Conservation (phyloP, 35 echinoderm and acorn worm genomes). For the Lytechinus pictus region DNA sequence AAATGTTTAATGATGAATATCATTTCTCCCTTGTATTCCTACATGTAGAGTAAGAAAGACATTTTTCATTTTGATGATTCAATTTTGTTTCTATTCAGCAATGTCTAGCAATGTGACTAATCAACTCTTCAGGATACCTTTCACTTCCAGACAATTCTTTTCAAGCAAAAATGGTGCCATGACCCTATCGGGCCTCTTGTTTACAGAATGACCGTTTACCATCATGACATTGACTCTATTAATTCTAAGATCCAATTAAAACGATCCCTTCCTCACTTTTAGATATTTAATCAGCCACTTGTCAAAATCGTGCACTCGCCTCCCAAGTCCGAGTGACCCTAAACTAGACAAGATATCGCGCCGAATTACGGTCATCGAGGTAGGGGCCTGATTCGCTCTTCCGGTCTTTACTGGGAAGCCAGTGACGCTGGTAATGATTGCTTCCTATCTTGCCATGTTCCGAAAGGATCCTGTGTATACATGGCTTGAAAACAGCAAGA, state of each 20-base stretch:
- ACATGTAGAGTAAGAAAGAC: no score
- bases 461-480: not conserved
- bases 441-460: not conserved
- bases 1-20: no score
- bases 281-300: not conserved
- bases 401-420: not conserved
- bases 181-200: not conserved
- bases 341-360: not conserved
- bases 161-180: not conserved
- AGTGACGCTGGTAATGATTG: not conserved
- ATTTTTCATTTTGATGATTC: no score
- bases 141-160: not conserved
- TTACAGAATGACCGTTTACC: not conserved
- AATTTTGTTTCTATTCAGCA: no score
- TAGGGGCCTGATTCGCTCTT: not conserved
- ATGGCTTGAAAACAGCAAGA: not conserved
- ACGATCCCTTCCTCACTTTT: not conserved
- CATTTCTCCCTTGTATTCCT: no score
- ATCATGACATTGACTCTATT: not conserved
- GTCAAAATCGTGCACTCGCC: not conserved
- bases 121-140: not conserved
- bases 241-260: not conserved
- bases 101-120: not conserved
- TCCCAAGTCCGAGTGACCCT: not conserved
- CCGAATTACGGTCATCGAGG: not conserved